phyloP scores from a whole-genome alignment of 2,888 invertebrate genomes.

The Agrochola litura region DNA sequence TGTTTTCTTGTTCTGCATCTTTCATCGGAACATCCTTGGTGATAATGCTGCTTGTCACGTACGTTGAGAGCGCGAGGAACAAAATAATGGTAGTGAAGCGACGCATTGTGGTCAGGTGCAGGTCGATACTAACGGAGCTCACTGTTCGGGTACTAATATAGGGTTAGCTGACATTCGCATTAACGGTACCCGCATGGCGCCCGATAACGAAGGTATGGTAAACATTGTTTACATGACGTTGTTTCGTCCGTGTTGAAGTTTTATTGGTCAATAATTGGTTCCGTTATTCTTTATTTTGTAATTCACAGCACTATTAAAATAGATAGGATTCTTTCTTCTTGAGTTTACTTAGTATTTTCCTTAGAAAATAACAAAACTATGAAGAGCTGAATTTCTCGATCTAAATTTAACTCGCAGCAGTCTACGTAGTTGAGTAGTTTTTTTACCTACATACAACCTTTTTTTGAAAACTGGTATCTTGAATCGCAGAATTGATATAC shows the following conservation, averaged over 20 bases:
- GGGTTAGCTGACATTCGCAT: slow-evolving; percentile 47
- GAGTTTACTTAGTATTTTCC: not conserved
- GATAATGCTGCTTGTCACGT: slow-evolving; percentile 72
- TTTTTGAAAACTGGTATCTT: not conserved
- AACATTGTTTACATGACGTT: slow-evolving; percentile 58
- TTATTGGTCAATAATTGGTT: slow-evolving; percentile 23
- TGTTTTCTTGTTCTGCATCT: slow-evolving; percentile 41
- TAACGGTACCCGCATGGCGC: slow-evolving; percentile 62
- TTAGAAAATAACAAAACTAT: not conserved
- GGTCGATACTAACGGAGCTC: slow-evolving; percentile 55
- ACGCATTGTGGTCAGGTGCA: slow-evolving; percentile 61
- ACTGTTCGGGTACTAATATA: slow-evolving; percentile 58
- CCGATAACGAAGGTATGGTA: slow-evolving; percentile 56
- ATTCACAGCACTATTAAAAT: not conserved
- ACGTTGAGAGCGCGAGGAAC: slow-evolving; percentile 65
- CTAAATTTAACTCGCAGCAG: not conserved
- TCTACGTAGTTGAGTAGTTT: not conserved
- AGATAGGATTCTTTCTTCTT: not conserved
- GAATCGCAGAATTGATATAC: not conserved
- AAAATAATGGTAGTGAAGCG: slow-evolving; percentile 59
- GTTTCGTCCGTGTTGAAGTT: slow-evolving; percentile 6
- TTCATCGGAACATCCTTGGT: slow-evolving; percentile 56
- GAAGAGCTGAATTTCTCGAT: not conserved
- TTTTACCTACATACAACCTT: not conserved
- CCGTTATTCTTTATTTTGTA: slow-evolving; percentile 3